Evolutionary conservation across 2,888 invertebrate genomes (phyloP).

Genomic region (Drosophila emarginata): DNA sequence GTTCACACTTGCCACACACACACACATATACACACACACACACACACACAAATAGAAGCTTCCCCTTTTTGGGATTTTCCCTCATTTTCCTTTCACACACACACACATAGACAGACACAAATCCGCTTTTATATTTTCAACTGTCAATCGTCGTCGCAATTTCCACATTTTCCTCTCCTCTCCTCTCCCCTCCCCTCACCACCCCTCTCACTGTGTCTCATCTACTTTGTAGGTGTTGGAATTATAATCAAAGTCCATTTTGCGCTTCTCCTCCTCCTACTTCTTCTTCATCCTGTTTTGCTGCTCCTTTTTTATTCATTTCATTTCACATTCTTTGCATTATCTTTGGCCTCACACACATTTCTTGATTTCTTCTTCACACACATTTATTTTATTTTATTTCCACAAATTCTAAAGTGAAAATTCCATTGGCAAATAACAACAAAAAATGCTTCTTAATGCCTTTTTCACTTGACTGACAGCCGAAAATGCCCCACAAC

Average conservation of each 20-base stretch:
- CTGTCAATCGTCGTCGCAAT: conserved; percentile 76
- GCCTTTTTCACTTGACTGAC: conserved; percentile 70
- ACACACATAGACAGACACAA: conserved; percentile 61
- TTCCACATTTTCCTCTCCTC: conserved; percentile 24
- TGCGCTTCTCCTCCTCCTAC: not conserved
- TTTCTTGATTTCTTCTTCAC: conserved; percentile 40
- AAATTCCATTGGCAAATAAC: conserved; percentile 58
- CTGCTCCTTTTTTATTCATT: no score
- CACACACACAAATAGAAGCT: conserved; percentile 23
- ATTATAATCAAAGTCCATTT: conserved; percentile 71
- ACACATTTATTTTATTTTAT: conserved; percentile 43
- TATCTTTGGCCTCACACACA: conserved; percentile 19
- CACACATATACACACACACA: conserved; percentile 15
- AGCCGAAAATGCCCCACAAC: conserved; percentile 19
- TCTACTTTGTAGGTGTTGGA: conserved; percentile 66
- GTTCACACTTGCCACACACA: conserved; percentile 63
- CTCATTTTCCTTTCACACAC: conserved; percentile 11
- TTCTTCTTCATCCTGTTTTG: not conserved
- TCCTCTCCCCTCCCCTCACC: not conserved
- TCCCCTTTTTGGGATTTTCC: conserved; percentile 7
- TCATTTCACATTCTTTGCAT: conserved; percentile 40
- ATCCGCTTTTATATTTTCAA: conserved; percentile 80
- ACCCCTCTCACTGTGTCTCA: not conserved
- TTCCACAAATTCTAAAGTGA: conserved; percentile 63
- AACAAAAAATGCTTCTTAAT: conserved; percentile 68